Evolutionary conservation across 2,113 vertebrate species (phyloP), one percentile per base, ranked within the genome.

Genomic region (Osmerus mordax): DNA sequence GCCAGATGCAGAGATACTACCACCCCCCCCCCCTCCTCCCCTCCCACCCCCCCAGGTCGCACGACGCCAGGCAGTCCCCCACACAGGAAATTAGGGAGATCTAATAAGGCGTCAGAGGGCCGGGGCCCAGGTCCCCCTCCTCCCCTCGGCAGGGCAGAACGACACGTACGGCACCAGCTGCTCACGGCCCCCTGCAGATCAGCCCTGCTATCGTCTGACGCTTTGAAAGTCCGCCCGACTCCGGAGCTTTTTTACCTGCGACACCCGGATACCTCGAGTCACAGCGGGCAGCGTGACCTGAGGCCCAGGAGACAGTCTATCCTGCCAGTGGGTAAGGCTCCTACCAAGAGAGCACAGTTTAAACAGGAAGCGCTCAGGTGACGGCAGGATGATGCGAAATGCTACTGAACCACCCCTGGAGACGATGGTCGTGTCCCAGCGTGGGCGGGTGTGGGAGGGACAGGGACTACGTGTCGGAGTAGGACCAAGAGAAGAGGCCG

Each of bases 1-100:
- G 53, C 79, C 73, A 74, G 82, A 87, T 78, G 80, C 77, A 61
- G 55, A 72, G 65, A 75, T 3, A 28, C 25, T 28, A 28, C 2
- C 25, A 47, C 41, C 7, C 41, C 41, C 41, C 41, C 9, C 41
- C 9, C 9, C 2, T 0, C 41, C 9, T 5, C 7, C 55, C n/a
- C 8, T 6, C 32, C 32, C 2, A 0, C 41, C 41, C 41, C 7
- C 55, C n/a, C 8, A 11, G 29, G 41, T 36, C 74, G 18, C 0
- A 64, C 53, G 78, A 77, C 41, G 18, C 21, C 60, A 65, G 65
- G 59, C 65, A 71, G 62, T 14, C 66, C 75, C 29, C 29, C 36
- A 59, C 59, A 75, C 51, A 72, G 83, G 82, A 87, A 84, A 78
- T 79, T 47, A 81, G 75, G 23, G 41, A 73, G 54, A 65, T 70